Evolutionary conservation across 2,113 vertebrate species (phyloP), one percentile per base, ranked within the genome.

Genomic region (Sturnira hondurensis): DNA sequence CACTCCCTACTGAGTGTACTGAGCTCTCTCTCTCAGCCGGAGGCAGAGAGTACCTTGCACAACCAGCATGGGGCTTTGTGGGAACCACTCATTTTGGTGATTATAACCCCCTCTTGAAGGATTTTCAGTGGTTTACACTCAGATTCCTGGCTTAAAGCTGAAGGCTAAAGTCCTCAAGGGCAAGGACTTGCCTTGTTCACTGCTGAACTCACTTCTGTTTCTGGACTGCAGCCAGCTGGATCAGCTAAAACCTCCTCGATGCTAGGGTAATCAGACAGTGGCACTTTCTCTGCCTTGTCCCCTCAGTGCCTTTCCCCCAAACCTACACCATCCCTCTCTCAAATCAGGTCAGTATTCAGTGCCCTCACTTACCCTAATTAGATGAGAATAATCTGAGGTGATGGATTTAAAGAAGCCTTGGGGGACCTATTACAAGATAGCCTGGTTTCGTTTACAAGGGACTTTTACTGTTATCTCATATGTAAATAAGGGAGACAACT

Each of bases 321-420:
- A 93, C 38, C 16, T 31, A 56, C 0, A 33, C 17, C 4, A 24
- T 77, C n/a, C 8, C 36, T 26, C 54, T 43, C 83, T 89, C 80
- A 73, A 61, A 83, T 67, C 73, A 36, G 52, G 50, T 36, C 68
- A 89, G 47, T 28, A n/a, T 1, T 70, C 36, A 6, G n/a, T 36
- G 41, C 22, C 31, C 41, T 71, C 38, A 68, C 77, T 26, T 43
- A 84, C 54, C 17, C 50, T 74, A 88, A 86, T 68, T 80, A 92
- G 91, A 81, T 89, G 17, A 82, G 74, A 90, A 63, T 50, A 81
- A 81, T 94, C 77, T 70, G 82, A 58, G 54, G 36, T 85, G 78
- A 74, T 2, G 14, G 28, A 56, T 93, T 85, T 80, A 52, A 47
- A 83, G 70, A 91, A 65, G 52, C 28, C 63, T 61, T 58, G 47